Evolutionary conservation across 2,888 invertebrate genomes (phyloP).

Genomic region (Andrena marginata): DNA sequence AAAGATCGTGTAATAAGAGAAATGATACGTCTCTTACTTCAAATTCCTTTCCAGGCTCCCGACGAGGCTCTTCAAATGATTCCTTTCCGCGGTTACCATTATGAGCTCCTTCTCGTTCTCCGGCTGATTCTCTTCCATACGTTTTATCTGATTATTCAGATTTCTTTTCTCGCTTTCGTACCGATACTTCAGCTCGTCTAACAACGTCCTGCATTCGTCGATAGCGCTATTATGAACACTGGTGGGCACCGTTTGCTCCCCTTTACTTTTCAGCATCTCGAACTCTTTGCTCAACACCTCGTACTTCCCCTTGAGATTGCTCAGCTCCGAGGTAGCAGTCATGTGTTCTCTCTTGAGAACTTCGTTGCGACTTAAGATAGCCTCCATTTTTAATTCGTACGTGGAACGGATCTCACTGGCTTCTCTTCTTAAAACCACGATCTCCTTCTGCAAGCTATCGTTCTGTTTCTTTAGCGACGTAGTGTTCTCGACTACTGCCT

Average conservation of each 20-base stretch:
- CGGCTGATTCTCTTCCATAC: slow-evolving; percentile 85
- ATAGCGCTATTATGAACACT: slow-evolving; percentile 89
- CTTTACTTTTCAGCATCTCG: slow-evolving; percentile 86
- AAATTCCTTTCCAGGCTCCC: slow-evolving; percentile 87
- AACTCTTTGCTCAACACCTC: slow-evolving; percentile 86
- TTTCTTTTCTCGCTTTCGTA: slow-evolving; percentile 90
- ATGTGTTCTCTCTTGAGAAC: slow-evolving; percentile 89
- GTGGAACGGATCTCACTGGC: slow-evolving; percentile 90
- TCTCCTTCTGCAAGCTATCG: slow-evolving; percentile 87
- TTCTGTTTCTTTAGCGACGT: slow-evolving; percentile 82
- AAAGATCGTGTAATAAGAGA: neutral
- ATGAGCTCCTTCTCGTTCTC: slow-evolving; percentile 86
- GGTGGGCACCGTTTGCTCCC: slow-evolving; percentile 87
- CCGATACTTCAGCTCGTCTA: slow-evolving; percentile 91
- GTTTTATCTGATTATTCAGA: slow-evolving; percentile 86
- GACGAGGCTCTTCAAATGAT: slow-evolving; percentile 86
- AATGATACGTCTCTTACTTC: slow-evolving; percentile 82
- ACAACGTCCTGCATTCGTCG: slow-evolving; percentile 90
- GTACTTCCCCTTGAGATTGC: slow-evolving; percentile 87
- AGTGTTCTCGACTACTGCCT: slow-evolving; percentile 80
- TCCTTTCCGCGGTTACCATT: slow-evolving; percentile 84
- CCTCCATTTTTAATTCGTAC: slow-evolving; percentile 91
- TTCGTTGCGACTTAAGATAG: slow-evolving; percentile 89
- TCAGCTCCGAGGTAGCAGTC: slow-evolving; percentile 87
- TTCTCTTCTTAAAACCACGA: slow-evolving; percentile 90